Evolutionary conservation across 2,888 invertebrate genomes (phyloP).

Genomic region (Torymus tubicola): DNA sequence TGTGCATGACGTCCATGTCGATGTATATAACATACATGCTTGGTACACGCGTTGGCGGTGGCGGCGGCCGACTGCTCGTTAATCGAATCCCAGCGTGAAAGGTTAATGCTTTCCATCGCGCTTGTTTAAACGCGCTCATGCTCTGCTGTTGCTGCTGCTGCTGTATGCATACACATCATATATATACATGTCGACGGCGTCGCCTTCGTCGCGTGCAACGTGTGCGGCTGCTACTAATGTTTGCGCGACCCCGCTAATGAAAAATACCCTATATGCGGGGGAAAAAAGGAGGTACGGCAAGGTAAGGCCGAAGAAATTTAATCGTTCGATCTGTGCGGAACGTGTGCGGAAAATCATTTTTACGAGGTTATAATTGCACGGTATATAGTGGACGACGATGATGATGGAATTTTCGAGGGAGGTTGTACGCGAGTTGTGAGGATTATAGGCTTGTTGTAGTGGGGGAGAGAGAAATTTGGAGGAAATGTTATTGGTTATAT

Average conservation of each 20-base stretch:
- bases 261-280: not conserved
- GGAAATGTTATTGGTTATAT: too few species aligned
- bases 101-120: conserved; percentile 31
- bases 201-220: too few species aligned
- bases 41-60: not conserved
- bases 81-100: conserved; percentile 36
- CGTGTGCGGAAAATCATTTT: conserved; percentile 11
- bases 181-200: too few species aligned
- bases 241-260: conserved; percentile 3
- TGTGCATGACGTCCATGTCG: not conserved
- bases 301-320: not conserved
- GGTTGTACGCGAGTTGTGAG: not conserved
- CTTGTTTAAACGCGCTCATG: conserved; percentile 14
- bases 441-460: too few species aligned
- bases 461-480: too few species aligned
- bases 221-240: not conserved
- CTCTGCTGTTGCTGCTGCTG: not conserved
- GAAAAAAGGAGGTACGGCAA: not conserved
- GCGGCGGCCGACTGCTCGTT: conserved; percentile 6
- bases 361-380: conserved; percentile 21
- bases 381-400: too few species aligned
- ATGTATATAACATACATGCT: not conserved
- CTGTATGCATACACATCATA: not conserved
- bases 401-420: not conserved
- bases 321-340: not conserved